Evolutionary conservation across 2,113 vertebrate species (phyloP).

Genomic region (chimpanzee (Pan troglodytes)): NHGRI_mPanTro3-v2.1_pri NC_072411.2:124464001-124464500

Average conservation of each 20-base stretch:
- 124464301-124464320: constrained; percentile 38
- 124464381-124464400: constrained; percentile 38
- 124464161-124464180: neutral
- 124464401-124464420: constrained; percentile 44
- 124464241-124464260: neutral
- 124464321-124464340: constrained; percentile 54
- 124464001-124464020: constrained; percentile 44
- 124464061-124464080: neutral
- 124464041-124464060: neutral
- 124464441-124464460: constrained; percentile 34
- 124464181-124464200: neutral
- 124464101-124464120: neutral
- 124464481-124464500: constrained; percentile 36
- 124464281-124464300: constrained; percentile 59
- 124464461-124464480: neutral
- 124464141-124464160: neutral
- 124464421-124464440: neutral
- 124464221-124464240: constrained; percentile 9
- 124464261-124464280: constrained; percentile 29
- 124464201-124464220: neutral
- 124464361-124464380: constrained; percentile 61
- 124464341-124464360: constrained; percentile 47
- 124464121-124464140: neutral
- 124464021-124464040: constrained; percentile 42
- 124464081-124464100: neutral